phyloP scores from a whole-genome alignment of 1,140 invertebrate genomes.

The Glossosoma conforme region DNA sequence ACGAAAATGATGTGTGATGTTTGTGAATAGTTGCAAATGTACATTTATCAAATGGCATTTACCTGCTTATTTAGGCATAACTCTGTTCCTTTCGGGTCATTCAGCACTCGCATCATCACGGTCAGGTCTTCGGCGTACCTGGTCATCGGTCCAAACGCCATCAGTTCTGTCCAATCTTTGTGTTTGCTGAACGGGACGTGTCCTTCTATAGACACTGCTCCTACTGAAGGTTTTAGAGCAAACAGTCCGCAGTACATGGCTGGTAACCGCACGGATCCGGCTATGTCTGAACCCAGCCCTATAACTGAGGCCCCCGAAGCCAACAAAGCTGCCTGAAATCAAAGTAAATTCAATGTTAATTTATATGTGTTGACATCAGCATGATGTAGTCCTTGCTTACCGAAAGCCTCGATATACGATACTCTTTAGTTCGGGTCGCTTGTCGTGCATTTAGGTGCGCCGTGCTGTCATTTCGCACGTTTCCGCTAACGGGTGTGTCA shows the following conservation, averaged over 20 bases:
- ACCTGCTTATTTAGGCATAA: conserved; percentile 7
- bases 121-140: conserved; percentile 77
- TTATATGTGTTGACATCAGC: background rate
- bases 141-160: conserved; percentile 73
- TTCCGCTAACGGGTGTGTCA: too few relatives aligned
- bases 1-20: background rate
- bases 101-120: conserved; percentile 64
- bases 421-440: too few relatives aligned
- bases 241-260: conserved; percentile 82
- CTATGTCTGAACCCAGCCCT: conserved; percentile 79
- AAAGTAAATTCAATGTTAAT: conserved; percentile 10
- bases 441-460: too few relatives aligned
- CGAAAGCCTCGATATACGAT: too few relatives aligned
- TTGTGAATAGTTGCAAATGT: background rate
- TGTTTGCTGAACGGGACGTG: conserved; percentile 52
- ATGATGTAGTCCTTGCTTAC: background rate
- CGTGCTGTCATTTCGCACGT: too few relatives aligned
- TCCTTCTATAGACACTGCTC: conserved; percentile 52
- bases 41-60: background rate
- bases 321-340: conserved; percentile 56
- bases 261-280: conserved; percentile 77
- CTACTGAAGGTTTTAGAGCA: conserved; percentile 68
- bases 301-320: conserved; percentile 70
- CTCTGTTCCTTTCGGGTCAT: conserved; percentile 50
- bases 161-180: conserved; percentile 52